Evolutionary conservation across 23 tunicate species (phyloP).

Genomic region (Botrylloides violaceus): DNA sequence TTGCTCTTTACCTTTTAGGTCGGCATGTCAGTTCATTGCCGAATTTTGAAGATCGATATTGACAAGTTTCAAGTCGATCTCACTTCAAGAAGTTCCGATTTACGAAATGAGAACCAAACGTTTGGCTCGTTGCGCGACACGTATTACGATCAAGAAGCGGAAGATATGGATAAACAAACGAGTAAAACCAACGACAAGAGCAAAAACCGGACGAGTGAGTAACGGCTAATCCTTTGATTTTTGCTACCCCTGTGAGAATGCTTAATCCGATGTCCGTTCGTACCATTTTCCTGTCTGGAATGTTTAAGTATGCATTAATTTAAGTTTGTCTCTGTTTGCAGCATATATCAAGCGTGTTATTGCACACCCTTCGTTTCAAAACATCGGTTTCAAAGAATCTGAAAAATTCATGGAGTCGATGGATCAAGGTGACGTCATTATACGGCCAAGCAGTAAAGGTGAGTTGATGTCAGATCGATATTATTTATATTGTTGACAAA

Average conservation of each 20-base stretch:
- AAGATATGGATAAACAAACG: slow-evolving; percentile 47
- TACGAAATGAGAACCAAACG: slow-evolving; percentile 66
- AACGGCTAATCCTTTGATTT: too few relatives aligned
- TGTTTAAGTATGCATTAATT: background rate
- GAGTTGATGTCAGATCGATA: too few relatives aligned
- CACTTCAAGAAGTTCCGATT: slow-evolving; percentile 67
- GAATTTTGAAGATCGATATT: slow-evolving; percentile 56
- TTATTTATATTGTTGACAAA: too few relatives aligned
- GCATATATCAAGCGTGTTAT: slow-evolving; percentile 96
- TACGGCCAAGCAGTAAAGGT: slow-evolving; percentile 95
- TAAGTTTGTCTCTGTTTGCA: background rate
- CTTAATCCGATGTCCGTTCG: too few relatives aligned
- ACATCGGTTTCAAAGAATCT: slow-evolving; percentile 79
- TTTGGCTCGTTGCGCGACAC: slow-evolving; percentile 58
- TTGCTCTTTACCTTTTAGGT: too few relatives aligned
- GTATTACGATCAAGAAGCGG: slow-evolving; percentile 61
- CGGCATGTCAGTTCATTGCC: slow-evolving; percentile 82
- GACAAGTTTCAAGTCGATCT: slow-evolving; percentile 80
- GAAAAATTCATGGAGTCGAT: slow-evolving; percentile 54
- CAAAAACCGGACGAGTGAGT: slow-evolving; percentile 68
- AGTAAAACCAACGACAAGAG: slow-evolving; percentile 48
- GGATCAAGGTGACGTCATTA: slow-evolving; percentile 94
- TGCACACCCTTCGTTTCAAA: slow-evolving; percentile 86
- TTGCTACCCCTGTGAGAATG: background rate
- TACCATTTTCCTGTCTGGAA: too few relatives aligned